These are phyloP conservation scores for Calameuta filiformis DNA, from an alignment of 2,888 invertebrate species.

Conservation along the genomic window DNA sequence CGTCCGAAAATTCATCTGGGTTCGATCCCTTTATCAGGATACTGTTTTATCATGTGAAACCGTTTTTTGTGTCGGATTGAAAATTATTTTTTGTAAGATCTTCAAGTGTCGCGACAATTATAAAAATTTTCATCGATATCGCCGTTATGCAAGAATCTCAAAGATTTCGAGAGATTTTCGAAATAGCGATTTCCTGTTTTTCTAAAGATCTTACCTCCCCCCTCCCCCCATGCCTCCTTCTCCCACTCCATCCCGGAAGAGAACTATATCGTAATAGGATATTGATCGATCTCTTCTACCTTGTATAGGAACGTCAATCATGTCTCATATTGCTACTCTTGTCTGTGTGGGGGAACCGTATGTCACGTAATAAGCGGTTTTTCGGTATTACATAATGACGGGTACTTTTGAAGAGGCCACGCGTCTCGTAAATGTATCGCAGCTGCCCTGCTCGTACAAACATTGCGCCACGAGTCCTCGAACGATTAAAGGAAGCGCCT, in stretches of 20 bases:
- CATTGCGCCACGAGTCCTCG: constrained; percentile 19
- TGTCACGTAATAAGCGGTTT: constrained; percentile 34
- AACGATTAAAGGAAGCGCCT: not conserved
- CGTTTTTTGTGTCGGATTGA: too few species aligned
- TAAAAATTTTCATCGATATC: too few species aligned
- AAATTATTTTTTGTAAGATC: too few species aligned
- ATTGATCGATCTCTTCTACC: not conserved
- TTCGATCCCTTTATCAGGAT: constrained; percentile 10
- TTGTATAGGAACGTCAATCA: not conserved
- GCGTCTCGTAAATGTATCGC: constrained; percentile 23
- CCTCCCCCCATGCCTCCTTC: too few species aligned
- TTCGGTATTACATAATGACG: constrained; percentile 29
- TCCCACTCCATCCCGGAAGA: not conserved
- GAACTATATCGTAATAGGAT: not conserved
- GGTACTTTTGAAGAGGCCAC: constrained; percentile 8
- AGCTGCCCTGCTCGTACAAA: constrained; percentile 16
- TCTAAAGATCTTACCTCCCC: not conserved
- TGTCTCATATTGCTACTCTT: not conserved
- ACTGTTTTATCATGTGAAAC: not conserved
- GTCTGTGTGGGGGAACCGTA: not conserved
- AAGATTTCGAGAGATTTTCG: not conserved
- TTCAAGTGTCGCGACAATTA: too few species aligned
- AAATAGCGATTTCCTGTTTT: not conserved
- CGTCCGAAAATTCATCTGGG: constrained; percentile 21
- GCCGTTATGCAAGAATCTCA: not conserved